phyloP scores from a whole-genome alignment of 2,797 vertebrate genomes.

The Hoplostethus atlanticus region DNA sequence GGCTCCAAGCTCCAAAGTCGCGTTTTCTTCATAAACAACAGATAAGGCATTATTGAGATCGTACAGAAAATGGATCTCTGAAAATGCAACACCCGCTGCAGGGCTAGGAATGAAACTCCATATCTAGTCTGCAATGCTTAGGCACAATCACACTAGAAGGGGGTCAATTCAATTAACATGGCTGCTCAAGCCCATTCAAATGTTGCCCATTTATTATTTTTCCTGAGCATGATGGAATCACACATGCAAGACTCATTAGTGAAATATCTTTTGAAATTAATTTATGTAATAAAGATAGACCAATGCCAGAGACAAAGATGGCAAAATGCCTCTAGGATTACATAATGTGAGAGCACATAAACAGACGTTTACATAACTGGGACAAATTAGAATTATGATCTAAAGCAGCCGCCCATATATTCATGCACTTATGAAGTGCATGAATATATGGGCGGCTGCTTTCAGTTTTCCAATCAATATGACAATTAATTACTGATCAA shows the following conservation, averaged over 20 bases:
- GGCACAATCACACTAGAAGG: constrained; percentile 6
- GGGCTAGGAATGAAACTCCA: too few relatives aligned
- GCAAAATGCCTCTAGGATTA: constrained; percentile 2
- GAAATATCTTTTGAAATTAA: background rate
- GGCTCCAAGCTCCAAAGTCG: constrained; percentile 98
- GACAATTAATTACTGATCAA: background rate
- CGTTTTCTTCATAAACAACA: constrained; percentile 83
- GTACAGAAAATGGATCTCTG: too few relatives aligned
- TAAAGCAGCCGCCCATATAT: too few relatives aligned
- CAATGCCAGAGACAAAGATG: background rate
- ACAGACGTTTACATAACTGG: constrained; percentile 46
- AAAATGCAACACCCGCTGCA: too few relatives aligned
- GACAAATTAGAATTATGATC: background rate
- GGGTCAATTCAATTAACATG: constrained; percentile 29
- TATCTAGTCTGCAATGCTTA: too few relatives aligned
- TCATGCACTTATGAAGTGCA: background rate
- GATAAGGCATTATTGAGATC: constrained; percentile 1
- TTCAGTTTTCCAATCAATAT: background rate
- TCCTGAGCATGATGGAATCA: constrained; percentile 9
- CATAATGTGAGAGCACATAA: constrained; percentile 17
- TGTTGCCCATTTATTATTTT: constrained; percentile 19
- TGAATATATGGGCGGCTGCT: background rate
- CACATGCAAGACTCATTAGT: background rate
- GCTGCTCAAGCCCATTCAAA: constrained; percentile 11
- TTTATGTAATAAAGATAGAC: constrained; percentile 5